phyloP scores from a whole-genome alignment of 2,113 vertebrate genomes.

The Cromileptes altivelis region DNA sequence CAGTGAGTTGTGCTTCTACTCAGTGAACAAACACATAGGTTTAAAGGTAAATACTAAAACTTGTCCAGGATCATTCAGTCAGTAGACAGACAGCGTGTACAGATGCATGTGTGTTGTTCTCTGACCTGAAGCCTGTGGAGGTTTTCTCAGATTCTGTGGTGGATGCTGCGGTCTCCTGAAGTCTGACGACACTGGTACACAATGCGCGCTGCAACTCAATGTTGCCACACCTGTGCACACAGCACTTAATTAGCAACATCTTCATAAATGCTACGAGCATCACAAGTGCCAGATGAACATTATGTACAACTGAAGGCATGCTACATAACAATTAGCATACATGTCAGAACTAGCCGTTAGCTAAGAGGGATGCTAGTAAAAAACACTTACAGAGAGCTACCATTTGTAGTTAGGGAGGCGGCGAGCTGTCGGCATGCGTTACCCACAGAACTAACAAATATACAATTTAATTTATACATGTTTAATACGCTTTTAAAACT shows the following conservation, averaged over 20 bases:
- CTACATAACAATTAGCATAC: neutral
- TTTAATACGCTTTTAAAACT: neutral
- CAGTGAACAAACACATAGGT: neutral
- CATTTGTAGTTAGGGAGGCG: constrained; percentile 18
- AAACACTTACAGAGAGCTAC: constrained; percentile 71
- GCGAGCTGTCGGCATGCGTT: constrained; percentile 60
- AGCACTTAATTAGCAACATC: neutral
- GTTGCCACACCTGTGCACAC: constrained; percentile 52
- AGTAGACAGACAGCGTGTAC: no score
- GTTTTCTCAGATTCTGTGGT: neutral
- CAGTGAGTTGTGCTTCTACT: neutral
- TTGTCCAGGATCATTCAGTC: neutral
- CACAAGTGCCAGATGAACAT: neutral
- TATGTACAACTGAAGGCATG: no score
- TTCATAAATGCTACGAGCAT: neutral
- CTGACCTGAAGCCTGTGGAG: constrained; percentile 78
- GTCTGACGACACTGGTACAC: constrained; percentile 54
- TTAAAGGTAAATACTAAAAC: neutral
- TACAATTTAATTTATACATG: constrained; percentile 70
- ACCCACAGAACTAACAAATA: constrained; percentile 53
- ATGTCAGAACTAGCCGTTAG: constrained; percentile 21
- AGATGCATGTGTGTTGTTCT: no score
- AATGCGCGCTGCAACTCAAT: constrained; percentile 58
- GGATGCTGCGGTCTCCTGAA: constrained; percentile 52
- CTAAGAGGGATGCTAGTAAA: constrained; percentile 21